Conservation (phyloP, 1,140 invertebrate species). For the Vanessa atalanta region DNA sequence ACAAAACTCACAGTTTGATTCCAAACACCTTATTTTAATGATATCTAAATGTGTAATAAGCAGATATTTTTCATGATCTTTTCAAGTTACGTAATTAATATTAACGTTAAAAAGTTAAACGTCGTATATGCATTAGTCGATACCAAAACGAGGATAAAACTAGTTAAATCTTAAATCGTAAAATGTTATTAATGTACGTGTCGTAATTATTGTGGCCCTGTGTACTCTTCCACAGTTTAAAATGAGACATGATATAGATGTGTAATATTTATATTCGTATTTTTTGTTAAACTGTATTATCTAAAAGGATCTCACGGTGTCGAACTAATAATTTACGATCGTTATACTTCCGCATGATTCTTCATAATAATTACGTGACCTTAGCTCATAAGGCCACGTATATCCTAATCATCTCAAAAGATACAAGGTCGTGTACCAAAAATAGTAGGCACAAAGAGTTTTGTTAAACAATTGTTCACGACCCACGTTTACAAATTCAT, state of each 20-base stretch:
- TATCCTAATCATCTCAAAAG: conserved; percentile 50
- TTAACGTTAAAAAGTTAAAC: too few relatives aligned
- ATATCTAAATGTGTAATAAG: too few relatives aligned
- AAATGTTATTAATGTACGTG: too few relatives aligned
- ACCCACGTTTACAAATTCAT: conserved; percentile 20
- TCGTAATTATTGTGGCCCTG: too few relatives aligned
- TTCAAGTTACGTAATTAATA: too few relatives aligned
- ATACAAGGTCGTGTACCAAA: conserved; percentile 39
- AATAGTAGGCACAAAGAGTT: conserved; percentile 31
- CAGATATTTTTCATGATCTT: too few relatives aligned
- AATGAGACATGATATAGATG: too few relatives aligned
- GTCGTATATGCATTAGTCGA: too few relatives aligned
- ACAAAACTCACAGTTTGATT: background rate
- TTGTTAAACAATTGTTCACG: conserved; percentile 37
- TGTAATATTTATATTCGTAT: background rate
- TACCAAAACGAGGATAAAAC: too few relatives aligned
- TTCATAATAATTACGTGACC: conserved; percentile 59
- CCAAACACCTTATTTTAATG: too few relatives aligned
- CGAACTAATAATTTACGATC: conserved; percentile 39
- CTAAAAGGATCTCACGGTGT: conserved; percentile 27
- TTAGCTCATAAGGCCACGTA: conserved; percentile 54
- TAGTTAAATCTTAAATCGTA: too few relatives aligned
- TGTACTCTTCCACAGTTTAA: too few relatives aligned
- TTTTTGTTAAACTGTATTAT: background rate
- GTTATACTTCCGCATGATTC: conserved; percentile 52